Evolutionary conservation across 92 coral and sea anemone genomes (phyloP), one percentile per base, ranked within the genome.

Genomic region (Porites rus): DNA sequence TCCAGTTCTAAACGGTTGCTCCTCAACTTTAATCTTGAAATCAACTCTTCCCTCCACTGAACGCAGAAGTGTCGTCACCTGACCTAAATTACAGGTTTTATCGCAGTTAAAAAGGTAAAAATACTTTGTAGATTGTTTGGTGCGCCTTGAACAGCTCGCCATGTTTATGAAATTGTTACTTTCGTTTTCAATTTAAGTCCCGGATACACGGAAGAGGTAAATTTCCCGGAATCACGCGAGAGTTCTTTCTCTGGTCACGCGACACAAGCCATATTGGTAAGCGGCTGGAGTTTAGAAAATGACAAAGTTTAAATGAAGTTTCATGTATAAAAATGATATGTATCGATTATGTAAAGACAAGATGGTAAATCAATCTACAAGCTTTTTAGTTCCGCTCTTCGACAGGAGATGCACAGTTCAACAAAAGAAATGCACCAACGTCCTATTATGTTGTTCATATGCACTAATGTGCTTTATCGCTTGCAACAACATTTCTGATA

Each of bases 21-120:
- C 51, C 18, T 16, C 84, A 54, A 91, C 71, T 20, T 78, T 54
- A 16, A 75, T 82, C 28, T 51, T 62, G 52, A 80, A 51, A n/a
- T 25, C 65, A 5, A 67, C 64, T 78, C 83, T 73, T 51, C 73
- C 58, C 68, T 83, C 85, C 16, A 89, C 92, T 24, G 78, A 90
- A 3, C 51, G 25, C 11, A 94, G 54, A 1, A 94, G 88, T 9
- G 80, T 72, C 58, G 80, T 78, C 14, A 92, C 91, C 24, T 85
- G 54, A 58, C 77, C 85, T 18, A 94, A 79, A 62, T 65, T 68
- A 71, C 76, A 94, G 21, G 91, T 92, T 0, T 64, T 65, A 82
- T 94, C 97, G 75, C 97, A 92, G 74, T 92, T 92, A 84, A 92
- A 94, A 17, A 94, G 51, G 3, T 80, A 46, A 20, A 94, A 28